Evolutionary conservation across 2,797 vertebrate genomes (phyloP).

Genomic region (Phataginus tetradactyla): DNA sequence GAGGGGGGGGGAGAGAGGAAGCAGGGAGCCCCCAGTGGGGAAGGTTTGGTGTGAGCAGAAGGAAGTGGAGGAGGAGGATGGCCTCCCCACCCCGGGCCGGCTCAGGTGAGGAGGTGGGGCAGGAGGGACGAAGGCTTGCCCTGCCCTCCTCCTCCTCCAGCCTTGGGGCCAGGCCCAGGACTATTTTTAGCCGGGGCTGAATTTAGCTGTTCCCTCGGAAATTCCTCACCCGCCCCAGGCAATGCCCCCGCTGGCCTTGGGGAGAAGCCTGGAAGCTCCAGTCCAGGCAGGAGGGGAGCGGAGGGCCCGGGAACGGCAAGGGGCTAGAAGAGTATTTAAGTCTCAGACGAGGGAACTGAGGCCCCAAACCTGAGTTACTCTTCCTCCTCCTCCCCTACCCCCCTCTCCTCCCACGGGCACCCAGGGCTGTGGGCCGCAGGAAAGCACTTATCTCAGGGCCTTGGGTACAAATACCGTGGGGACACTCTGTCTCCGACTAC

Average conservation of each 20-base stretch:
- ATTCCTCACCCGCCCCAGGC: slow-evolving; percentile 85
- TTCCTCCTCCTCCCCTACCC: background rate
- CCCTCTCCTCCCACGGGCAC: background rate
- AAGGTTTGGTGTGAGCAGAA: background rate
- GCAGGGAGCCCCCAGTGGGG: background rate
- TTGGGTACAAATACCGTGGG: background rate
- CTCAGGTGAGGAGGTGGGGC: background rate
- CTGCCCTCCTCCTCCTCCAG: background rate
- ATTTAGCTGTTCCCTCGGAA: slow-evolving; percentile 88
- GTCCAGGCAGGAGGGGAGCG: background rate
- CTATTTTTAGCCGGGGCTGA: slow-evolving; percentile 88
- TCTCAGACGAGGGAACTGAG: background rate
- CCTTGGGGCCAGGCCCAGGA: slow-evolving; percentile 53
- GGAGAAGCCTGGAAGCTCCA: slow-evolving; percentile 17
- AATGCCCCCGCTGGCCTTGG: slow-evolving; percentile 56
- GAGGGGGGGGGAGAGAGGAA: background rate
- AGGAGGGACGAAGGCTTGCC: background rate
- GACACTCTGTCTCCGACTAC: background rate
- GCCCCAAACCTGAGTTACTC: background rate
- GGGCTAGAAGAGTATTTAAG: background rate
- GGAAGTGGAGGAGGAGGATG: background rate
- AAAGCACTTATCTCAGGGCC: background rate
- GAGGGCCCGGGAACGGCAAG: background rate
- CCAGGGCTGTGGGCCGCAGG: background rate
- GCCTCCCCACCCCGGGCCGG: background rate